Evolutionary conservation across 2,113 vertebrate species (phyloP).

Genomic region (Nettapus auritus): DNA sequence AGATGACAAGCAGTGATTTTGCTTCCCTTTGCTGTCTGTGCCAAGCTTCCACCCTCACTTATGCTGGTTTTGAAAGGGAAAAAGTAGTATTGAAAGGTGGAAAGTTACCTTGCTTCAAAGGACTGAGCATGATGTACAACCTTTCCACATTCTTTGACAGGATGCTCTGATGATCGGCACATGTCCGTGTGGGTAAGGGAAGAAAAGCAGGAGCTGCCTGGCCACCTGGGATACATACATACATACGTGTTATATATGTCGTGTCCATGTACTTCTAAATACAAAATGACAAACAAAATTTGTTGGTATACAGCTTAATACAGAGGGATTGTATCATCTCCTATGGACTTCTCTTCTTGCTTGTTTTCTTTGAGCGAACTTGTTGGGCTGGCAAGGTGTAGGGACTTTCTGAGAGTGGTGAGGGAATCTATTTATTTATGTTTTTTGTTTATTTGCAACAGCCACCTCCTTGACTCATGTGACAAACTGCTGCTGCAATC

Average conservation of each 20-base stretch:
- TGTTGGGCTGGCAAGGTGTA: fast-evolving
- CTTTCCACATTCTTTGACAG: background rate
- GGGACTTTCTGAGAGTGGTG: background rate
- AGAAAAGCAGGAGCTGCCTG: background rate
- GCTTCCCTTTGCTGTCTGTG: background rate
- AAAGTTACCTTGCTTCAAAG: background rate
- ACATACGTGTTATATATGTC: fast-evolving
- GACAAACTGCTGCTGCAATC: background rate
- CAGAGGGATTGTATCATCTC: background rate
- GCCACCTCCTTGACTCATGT: background rate
- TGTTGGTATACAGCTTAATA: background rate
- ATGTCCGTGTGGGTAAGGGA: fast-evolving
- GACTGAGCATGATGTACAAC: fast-evolving
- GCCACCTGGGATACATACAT: fast-evolving
- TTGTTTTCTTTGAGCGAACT: background rate
- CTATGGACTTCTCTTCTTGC: background rate
- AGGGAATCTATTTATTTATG: fast-evolving
- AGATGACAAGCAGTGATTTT: background rate
- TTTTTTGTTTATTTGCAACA: background rate
- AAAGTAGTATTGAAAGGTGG: background rate
- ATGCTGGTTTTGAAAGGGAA: background rate
- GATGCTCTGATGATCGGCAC: background rate
- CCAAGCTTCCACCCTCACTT: fast-evolving
- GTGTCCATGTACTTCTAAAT: background rate
- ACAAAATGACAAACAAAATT: background rate